phyloP scores from a whole-genome alignment of 2,888 invertebrate genomes.

The Teleiodes luculella region DNA sequence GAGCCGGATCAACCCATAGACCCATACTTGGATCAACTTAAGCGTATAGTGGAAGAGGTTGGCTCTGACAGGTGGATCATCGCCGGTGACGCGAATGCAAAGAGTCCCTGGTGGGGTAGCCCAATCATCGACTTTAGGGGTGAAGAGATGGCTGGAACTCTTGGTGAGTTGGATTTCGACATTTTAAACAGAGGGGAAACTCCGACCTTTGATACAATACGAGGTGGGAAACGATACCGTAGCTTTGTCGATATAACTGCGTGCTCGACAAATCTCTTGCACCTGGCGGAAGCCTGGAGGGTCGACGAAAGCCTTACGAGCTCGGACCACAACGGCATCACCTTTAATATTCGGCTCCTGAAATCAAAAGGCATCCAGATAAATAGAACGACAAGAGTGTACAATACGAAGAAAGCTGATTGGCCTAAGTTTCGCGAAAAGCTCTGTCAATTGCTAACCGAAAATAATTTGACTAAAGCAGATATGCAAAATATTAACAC shows the following conservation, averaged over 20 bases:
- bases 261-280: not conserved
- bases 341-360: not conserved
- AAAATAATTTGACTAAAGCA: not conserved
- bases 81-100: constrained; percentile 20
- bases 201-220: constrained; percentile 5
- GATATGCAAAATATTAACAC: no score
- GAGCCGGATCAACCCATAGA: no score
- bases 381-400: not conserved
- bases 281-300: not conserved
- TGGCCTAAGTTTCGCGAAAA: not conserved
- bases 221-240: not conserved
- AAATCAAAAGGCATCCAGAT: not conserved
- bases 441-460: not conserved
- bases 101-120: constrained; percentile 18
- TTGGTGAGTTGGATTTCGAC: constrained; percentile 8
- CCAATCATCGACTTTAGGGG: not conserved
- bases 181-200: not conserved
- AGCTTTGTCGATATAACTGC: constrained; percentile 5
- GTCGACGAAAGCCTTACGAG: not conserved
- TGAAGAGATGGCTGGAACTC: not conserved
- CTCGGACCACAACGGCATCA: constrained; percentile 15
- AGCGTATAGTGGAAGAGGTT: no score
- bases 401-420: constrained; percentile 12
- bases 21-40: no score
- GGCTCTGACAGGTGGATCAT: no score